Evolutionary conservation across 2,888 invertebrate genomes (phyloP).

Genomic region (Trichogramma dendrolimi): DNA sequence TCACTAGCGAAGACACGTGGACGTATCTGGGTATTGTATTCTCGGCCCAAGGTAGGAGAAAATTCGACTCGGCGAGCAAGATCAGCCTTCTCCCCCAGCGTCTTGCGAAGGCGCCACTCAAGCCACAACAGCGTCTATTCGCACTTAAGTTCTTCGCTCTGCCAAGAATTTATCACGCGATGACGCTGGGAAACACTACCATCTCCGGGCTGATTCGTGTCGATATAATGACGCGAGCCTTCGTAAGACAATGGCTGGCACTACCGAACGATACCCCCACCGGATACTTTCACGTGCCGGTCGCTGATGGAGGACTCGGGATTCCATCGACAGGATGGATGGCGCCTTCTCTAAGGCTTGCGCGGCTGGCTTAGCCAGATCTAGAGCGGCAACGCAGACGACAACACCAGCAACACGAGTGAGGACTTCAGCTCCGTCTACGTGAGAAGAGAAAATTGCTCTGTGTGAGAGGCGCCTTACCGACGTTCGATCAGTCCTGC

Average conservation of each 20-base stretch:
- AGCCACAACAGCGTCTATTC: constrained; percentile 42
- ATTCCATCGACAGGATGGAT: constrained; percentile 31
- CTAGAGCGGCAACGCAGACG: too few species aligned
- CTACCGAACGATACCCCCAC: constrained; percentile 40
- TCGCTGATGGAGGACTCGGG: constrained; percentile 35
- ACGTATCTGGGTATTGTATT: neutral
- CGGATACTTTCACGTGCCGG: constrained; percentile 39
- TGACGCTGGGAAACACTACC: neutral
- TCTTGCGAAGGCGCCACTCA: neutral
- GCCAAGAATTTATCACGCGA: constrained; percentile 31
- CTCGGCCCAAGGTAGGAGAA: neutral
- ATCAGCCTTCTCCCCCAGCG: neutral
- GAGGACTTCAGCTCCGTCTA: too few species aligned
- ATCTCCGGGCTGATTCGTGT: neutral
- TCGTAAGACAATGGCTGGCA: constrained; percentile 34
- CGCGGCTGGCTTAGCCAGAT: too few species aligned
- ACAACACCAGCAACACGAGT: too few species aligned
- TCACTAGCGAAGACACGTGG: neutral
- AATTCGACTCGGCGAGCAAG: neutral
- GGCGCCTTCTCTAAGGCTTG: too few species aligned
- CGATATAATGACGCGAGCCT: neutral
- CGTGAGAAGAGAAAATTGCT: too few species aligned
- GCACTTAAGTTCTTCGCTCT: constrained; percentile 44
- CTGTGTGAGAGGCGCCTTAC: too few species aligned
- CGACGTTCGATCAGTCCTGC: too few species aligned